Evolutionary conservation across 2,888 invertebrate species (phyloP).

Genomic region (Parnassius apollo): DNA sequence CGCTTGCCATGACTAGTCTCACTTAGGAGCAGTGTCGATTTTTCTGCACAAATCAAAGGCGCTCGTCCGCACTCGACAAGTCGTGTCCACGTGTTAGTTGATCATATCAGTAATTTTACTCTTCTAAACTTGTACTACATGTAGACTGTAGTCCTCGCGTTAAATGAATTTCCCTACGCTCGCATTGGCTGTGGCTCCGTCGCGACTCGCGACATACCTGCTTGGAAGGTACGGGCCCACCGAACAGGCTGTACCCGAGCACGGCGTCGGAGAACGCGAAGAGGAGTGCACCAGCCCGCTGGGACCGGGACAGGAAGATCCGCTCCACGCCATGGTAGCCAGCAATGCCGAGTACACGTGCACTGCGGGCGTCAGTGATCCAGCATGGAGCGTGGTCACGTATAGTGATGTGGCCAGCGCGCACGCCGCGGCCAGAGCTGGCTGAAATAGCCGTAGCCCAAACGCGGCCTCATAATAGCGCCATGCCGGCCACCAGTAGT

Average conservation of each 20-base stretch:
- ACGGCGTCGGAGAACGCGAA: constrained; percentile 92
- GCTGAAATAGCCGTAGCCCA: constrained; percentile 84
- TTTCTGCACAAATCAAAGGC: too few species aligned
- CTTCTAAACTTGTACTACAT: too few species aligned
- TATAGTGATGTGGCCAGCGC: constrained; percentile 44
- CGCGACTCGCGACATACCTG: constrained; percentile 72
- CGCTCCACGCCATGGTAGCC: constrained; percentile 85
- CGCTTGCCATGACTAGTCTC: too few species aligned
- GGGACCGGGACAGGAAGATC: constrained; percentile 72
- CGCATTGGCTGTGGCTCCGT: too few species aligned
- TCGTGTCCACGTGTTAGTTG: too few species aligned
- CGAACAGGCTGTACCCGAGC: constrained; percentile 89
- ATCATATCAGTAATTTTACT: too few species aligned
- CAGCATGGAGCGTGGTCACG: constrained; percentile 36
- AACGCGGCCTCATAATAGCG: constrained; percentile 91
- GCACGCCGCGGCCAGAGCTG: constrained; percentile 47
- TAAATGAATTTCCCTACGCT: too few species aligned
- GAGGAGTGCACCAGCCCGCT: constrained; percentile 73
- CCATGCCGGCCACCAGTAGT: constrained; percentile 88
- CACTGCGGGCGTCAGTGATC: constrained; percentile 81
- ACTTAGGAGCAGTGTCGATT: too few species aligned
- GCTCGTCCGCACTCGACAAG: too few species aligned
- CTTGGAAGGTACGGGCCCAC: constrained; percentile 83
- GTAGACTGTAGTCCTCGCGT: too few species aligned
- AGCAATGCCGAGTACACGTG: constrained; percentile 88